Percentiles rank a stretch among this genome's conserved stretches.
phyloP scores from a whole-genome alignment of 1,140 invertebrate genomes.

The Drosophila chauvacae region DNA sequence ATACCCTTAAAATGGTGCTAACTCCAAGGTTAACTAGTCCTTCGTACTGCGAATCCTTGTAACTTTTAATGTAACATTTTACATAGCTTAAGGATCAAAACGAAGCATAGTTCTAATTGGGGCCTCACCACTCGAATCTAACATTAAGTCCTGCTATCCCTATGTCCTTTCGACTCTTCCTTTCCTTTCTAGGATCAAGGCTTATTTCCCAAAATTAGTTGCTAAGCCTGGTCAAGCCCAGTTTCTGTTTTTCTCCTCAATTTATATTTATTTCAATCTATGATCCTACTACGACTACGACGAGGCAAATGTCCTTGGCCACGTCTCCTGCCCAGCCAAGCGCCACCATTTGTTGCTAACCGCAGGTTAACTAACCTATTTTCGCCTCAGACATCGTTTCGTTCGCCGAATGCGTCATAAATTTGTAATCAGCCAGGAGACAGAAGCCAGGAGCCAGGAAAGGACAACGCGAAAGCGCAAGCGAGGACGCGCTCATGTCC shows the following conservation, averaged over 20 bases:
- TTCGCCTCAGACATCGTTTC: constrained; percentile 10
- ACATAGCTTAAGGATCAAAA: background rate
- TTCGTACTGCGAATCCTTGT: background rate
- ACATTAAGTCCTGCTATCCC: background rate
- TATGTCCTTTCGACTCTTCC: background rate
- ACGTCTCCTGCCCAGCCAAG: background rate
- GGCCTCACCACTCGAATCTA: too few relatives aligned
- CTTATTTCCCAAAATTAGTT: background rate
- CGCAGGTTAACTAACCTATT: constrained; percentile 24
- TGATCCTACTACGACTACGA: background rate
- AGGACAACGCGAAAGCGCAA: constrained; percentile 1
- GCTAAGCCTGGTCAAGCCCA: background rate
- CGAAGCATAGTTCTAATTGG: too few relatives aligned
- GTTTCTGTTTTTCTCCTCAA: too few relatives aligned
- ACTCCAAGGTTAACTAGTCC: background rate
- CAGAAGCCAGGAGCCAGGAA: constrained; percentile 1
- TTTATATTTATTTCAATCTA: background rate
- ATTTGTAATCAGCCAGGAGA: constrained; percentile 48
- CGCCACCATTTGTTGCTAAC: constrained; percentile 7
- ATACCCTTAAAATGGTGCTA: too few relatives aligned
- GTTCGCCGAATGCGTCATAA: constrained; percentile 46
- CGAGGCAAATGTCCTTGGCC: background rate
- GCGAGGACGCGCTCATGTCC: constrained; percentile 23
- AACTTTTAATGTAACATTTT: background rate
- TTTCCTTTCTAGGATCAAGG: background rate